Evolutionary conservation across 2,113 vertebrate genomes (phyloP).

Genomic region (Sciurus niger): DNA sequence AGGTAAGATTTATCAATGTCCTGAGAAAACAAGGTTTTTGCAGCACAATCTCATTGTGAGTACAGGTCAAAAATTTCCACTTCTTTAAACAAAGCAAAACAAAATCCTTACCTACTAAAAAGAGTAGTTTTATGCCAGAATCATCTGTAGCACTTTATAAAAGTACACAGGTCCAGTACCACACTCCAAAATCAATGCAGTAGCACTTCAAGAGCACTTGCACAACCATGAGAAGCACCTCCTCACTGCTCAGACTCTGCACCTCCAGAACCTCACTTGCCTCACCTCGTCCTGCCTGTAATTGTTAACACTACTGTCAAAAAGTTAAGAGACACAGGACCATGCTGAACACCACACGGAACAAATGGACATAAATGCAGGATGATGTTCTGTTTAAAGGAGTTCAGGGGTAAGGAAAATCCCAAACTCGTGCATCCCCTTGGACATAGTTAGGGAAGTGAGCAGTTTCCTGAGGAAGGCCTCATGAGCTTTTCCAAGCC

Average conservation of each 20-base stretch:
- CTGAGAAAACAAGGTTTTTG: conserved; percentile 26
- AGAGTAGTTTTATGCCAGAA: background rate
- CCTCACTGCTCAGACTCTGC: background rate
- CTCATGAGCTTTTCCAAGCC: conserved; percentile 35
- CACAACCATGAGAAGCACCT: fast-evolving
- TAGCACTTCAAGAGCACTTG: background rate
- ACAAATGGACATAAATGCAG: background rate
- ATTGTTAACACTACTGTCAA: background rate
- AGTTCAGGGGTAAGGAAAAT: conserved; percentile 24
- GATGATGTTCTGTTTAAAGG: conserved; percentile 17
- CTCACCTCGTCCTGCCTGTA: background rate
- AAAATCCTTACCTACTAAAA: background rate
- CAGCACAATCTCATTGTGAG: background rate
- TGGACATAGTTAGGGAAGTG: background rate
- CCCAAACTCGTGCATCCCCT: background rate
- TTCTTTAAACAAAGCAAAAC: conserved; percentile 46
- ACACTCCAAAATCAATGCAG: background rate
- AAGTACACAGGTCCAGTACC: background rate
- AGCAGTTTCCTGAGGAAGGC: conserved; percentile 64
- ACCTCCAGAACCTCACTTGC: background rate
- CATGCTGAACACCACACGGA: background rate
- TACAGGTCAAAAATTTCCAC: background rate
- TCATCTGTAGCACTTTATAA: background rate
- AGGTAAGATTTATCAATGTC: background rate
- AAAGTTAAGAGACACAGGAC: background rate